Evolutionary conservation across 2,797 vertebrate species (phyloP).

Genomic region (Periparus ater): DNA sequence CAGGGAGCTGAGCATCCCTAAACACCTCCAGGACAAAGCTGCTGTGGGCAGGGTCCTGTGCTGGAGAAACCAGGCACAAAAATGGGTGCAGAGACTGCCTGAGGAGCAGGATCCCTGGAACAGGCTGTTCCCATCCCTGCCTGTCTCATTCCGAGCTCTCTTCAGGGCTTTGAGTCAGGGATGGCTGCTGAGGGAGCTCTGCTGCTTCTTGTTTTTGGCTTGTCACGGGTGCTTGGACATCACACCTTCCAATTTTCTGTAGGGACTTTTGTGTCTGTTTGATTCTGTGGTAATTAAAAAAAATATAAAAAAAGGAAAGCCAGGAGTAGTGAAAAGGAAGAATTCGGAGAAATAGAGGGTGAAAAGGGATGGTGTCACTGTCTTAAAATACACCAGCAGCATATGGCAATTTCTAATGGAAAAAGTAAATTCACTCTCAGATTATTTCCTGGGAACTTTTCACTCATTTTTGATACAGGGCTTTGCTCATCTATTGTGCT

Average conservation of each 20-base stretch:
- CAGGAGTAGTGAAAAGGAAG: not conserved
- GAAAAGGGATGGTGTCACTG: not conserved
- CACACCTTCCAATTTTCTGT: rapidly evolving
- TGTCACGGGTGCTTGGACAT: not conserved
- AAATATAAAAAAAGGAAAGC: not conserved
- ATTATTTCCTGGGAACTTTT: constrained; percentile 13
- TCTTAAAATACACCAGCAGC: not conserved
- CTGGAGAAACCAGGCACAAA: not conserved
- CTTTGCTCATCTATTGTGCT: constrained; percentile 8
- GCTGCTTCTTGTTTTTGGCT: not conserved
- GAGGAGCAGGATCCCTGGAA: not conserved
- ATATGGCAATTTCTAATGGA: constrained; percentile 1
- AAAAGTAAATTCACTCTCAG: not conserved
- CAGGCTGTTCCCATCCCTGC: not conserved
- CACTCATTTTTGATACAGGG: not conserved
- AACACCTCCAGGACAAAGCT: not conserved
- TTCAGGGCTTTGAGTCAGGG: not conserved
- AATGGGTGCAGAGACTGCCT: rapidly evolving
- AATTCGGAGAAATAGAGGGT: not conserved
- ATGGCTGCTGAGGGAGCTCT: not conserved
- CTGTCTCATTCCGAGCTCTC: not conserved
- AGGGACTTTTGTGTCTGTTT: not conserved
- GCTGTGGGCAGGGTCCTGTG: not conserved
- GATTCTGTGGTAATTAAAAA: not conserved
- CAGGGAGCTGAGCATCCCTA: not conserved